Evolutionary conservation across 2,113 vertebrate species (phyloP).

Genomic region (Heterocephalus glaber): DNA sequence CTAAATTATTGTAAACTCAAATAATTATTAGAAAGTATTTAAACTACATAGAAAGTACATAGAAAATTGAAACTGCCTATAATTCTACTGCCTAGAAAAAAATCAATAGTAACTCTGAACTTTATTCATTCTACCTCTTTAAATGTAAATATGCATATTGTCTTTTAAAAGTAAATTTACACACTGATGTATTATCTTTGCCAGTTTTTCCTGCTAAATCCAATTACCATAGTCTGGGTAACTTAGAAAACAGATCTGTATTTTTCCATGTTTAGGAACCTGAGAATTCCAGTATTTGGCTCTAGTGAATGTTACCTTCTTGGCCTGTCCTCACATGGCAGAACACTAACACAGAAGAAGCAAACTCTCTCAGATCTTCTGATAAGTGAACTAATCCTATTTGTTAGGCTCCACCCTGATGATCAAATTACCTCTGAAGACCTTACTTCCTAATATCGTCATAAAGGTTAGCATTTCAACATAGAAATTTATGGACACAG

Average conservation of each 20-base stretch:
- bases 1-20: neutral
- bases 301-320: neutral
- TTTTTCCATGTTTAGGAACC: neutral
- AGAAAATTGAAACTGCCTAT: neutral
- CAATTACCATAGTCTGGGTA: neutral
- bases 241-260: neutral
- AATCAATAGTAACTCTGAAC: neutral
- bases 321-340: neutral
- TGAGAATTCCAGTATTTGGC: neutral
- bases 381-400: neutral
- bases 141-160: neutral
- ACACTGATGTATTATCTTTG: neutral
- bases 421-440: neutral
- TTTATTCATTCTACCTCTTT: neutral
- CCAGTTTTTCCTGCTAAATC: neutral
- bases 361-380: neutral
- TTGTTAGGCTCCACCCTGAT: neutral
- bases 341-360: neutral
- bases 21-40: conserved; percentile 3
- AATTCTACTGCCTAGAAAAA: neutral
- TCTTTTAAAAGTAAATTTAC: neutral
- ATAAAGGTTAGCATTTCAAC: neutral
- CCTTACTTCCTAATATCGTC: neutral
- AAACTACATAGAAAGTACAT: no score
- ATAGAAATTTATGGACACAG: neutral